Evolutionary conservation across 2,797 vertebrate genomes (phyloP).

Genomic region (Rhyacichthys aspro): DNA sequence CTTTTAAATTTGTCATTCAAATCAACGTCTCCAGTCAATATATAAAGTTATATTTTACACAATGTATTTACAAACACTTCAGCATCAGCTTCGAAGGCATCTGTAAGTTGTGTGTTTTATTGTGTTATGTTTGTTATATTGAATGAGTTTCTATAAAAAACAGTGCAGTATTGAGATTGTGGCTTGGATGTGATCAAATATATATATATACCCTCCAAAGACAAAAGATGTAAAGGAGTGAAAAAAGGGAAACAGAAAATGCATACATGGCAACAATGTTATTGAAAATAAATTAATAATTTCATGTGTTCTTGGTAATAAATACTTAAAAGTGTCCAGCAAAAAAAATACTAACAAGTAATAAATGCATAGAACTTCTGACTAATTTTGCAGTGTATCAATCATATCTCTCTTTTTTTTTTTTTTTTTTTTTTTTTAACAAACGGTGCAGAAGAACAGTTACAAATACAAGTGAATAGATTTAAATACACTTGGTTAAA

Average conservation of each 20-base stretch:
- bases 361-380: conserved; percentile 57
- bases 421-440: conserved; percentile 54
- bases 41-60: conserved; percentile 16
- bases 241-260: no score
- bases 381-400: conserved; percentile 38
- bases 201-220: no score
- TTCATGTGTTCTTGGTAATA: conserved; percentile 31
- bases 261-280: no score
- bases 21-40: conserved; percentile 10
- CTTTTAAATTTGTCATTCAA: conserved; percentile 11
- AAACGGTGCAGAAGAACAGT: conserved; percentile 47
- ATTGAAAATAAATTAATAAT: neutral
- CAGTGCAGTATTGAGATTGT: neutral
- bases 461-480: conserved; percentile 44
- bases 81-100: conserved; percentile 41
- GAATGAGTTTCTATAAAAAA: neutral
- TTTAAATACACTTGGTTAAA: conserved; percentile 53
- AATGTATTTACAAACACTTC: conserved; percentile 14
- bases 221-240: no score
- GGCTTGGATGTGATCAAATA: neutral
- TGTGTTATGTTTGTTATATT: neutral
- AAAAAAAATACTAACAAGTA: conserved; percentile 30
- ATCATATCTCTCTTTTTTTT: no score
- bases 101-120: conserved; percentile 10
- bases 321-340: conserved; percentile 27